Percentiles rank a stretch among this genome's conserved stretches.
These are phyloP conservation scores for Danionella cerebrum DNA, from an alignment of 2,113 vertebrate genomes.

Conservation along the genomic window DNA sequence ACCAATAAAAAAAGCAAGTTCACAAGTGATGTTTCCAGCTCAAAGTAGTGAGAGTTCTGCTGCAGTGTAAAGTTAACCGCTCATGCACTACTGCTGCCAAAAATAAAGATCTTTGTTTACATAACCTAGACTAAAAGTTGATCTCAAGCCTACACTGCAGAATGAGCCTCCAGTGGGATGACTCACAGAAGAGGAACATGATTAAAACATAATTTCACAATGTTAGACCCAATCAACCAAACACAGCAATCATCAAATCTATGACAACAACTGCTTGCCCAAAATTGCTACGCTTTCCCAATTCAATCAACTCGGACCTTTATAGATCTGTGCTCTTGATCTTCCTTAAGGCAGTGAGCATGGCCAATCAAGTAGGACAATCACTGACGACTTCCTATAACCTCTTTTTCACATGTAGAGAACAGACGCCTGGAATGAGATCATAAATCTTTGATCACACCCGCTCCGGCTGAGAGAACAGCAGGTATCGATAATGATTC, in stretches of 20 bases:
- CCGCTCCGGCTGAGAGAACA: not conserved
- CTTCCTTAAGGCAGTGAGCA: not conserved
- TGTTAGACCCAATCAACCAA: not conserved
- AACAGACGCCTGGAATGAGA: not conserved
- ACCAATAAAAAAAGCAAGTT: too few species aligned
- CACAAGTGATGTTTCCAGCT: too few species aligned
- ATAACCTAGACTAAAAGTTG: not conserved
- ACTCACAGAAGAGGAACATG: not conserved
- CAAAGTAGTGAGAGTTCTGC: too few species aligned
- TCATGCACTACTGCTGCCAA: not conserved
- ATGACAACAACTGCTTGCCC: not conserved
- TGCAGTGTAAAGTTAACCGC: not conserved
- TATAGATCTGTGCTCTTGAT: not conserved
- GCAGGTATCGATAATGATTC: not conserved
- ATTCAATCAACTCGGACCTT: not conserved
- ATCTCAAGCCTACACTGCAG: not conserved
- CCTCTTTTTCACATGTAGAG: not conserved
- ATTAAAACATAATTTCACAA: not conserved
- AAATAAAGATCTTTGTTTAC: conserved; percentile 1
- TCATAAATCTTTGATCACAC: conserved; percentile 1
- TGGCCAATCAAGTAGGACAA: not conserved
- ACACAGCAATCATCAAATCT: not conserved
- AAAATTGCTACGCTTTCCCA: not conserved
- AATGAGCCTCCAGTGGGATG: not conserved
- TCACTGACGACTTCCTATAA: not conserved